Base-by-base conservation (phyloP, 1,140 invertebrate genomes). In the Armadillidium nasatum region DNA sequence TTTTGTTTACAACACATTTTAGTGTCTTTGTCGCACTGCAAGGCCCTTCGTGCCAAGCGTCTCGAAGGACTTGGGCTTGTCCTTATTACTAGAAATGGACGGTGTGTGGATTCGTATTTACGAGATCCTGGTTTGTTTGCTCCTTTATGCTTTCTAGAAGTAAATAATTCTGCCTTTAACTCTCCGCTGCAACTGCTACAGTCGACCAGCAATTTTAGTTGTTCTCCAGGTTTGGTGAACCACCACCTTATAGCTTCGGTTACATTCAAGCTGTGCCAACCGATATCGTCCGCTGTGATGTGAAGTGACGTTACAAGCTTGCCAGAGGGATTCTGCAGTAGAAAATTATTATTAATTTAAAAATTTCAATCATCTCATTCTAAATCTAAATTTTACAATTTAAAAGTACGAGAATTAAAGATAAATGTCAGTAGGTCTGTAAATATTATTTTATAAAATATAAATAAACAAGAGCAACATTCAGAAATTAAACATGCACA, bases 1-100 rank as follows among this genome's bases (percentile, higher is more conserved):
- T 91, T 89, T 84, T 96, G 91, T 82, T 95, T 94, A 85, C 94
- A 96, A 85, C 95, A 97, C 83, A 92, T 91, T 76, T 91, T 92
- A 78, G 88, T 83, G 71, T 89, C 72, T 88, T 86, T 78, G 89
- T 90, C 90, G 85, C 93, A 95, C 83, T 94, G 93, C 66, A 95
- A 87, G 46, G 93, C 91, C 70, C 91, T 87, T 82, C 93, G 88
- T 76, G 92, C 89, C 0, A 92, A 90, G 15, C 93, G 80, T 33
- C 83, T 81, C 7, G 82, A 76, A 74, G 80, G 86, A 79, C 87
- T 85, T 10, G 90, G 88, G 84, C 91, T 90, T 2, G 93, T 93
- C 71, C 91, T 89, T 73, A 96, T 89, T 0, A 94, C 93, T 69
- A 96, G 87, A 85, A 95, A 94, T 68, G 94, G 94, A 44, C 91